Evolutionary conservation across 2,797 vertebrate genomes (phyloP).

Genomic region (Helicolenus hilgendorfi): DNA sequence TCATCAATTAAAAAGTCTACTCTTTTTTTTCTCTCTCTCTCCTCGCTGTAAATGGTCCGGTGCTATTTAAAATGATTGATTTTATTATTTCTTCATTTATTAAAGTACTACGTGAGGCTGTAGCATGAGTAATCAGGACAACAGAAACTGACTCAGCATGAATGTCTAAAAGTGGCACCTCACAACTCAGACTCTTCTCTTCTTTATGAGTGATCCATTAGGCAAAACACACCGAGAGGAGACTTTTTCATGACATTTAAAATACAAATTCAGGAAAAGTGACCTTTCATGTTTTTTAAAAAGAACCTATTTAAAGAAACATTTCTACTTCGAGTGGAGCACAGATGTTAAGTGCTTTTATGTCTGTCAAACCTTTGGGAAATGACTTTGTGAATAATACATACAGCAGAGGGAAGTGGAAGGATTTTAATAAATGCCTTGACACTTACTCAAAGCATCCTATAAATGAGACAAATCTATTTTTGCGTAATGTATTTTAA

Average conservation of each 20-base stretch:
- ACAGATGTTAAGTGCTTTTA: constrained; percentile 63
- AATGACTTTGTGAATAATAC: constrained; percentile 78
- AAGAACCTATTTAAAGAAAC: constrained; percentile 46
- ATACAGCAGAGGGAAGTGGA: constrained; percentile 54
- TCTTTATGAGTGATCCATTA: constrained; percentile 42
- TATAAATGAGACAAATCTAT: constrained; percentile 68
- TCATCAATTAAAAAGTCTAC: constrained; percentile 90
- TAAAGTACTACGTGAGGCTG: constrained; percentile 87
- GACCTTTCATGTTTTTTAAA: constrained; percentile 22
- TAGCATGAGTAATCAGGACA: constrained; percentile 86
- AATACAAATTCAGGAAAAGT: constrained; percentile 35
- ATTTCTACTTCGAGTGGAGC: constrained; percentile 44
- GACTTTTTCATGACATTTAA: not conserved
- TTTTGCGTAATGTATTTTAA: constrained; percentile 44
- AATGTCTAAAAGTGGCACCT: constrained; percentile 74
- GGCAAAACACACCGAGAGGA: not conserved
- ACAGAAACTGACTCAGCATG: constrained; percentile 88
- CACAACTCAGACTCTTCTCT: constrained; percentile 55
- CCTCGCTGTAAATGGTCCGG: constrained; percentile 79
- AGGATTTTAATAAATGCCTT: constrained; percentile 72
- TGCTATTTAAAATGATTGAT: constrained; percentile 91
- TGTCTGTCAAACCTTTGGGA: constrained; percentile 67
- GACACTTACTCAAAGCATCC: constrained; percentile 56
- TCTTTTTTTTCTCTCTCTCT: constrained; percentile 70
- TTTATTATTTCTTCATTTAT: constrained; percentile 91